A percentile compares a stretch with the other conserved stretches of the same genome.
phyloP scores from a whole-genome alignment of 1,140 invertebrate genomes.

The Forficula auricularia region DNA sequence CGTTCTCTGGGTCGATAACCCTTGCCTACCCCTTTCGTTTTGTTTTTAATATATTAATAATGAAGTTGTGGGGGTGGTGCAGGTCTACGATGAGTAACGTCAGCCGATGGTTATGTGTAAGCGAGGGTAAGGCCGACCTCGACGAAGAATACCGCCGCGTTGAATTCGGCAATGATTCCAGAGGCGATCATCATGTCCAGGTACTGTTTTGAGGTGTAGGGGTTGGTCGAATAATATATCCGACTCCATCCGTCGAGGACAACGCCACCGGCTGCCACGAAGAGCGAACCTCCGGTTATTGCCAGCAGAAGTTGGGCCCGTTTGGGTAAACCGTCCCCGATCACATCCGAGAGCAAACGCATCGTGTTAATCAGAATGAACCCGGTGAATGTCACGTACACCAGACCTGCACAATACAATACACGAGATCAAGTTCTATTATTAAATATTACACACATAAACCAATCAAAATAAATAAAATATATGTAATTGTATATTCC shows the following conservation, averaged over 20 bases:
- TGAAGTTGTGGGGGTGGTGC: too few species aligned
- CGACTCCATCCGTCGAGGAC: conserved; percentile 39
- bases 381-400: conserved; percentile 22
- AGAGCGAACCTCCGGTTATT: conserved; percentile 36
- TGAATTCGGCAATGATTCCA: conserved; percentile 34
- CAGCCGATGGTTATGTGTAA: conserved; percentile 14
- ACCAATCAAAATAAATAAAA: too few species aligned
- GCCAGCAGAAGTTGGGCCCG: conserved; percentile 31
- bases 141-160: conserved; percentile 29
- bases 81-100: too few species aligned
- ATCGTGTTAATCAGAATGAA: conserved; percentile 44
- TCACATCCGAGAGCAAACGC: conserved; percentile 35
- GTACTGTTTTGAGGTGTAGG: conserved; percentile 35
- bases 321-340: conserved; percentile 45
- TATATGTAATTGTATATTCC: too few species aligned
- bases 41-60: too few species aligned
- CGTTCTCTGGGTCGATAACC: too few species aligned
- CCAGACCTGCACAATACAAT: not conserved
- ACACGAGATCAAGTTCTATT: too few species aligned
- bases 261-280: conserved; percentile 39
- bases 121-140: conserved; percentile 34
- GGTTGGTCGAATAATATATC: conserved; percentile 28
- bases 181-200: conserved; percentile 38
- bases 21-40: too few species aligned
- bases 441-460: too few species aligned